phyloP scores from a whole-genome alignment of 2,797 vertebrate species.

The Thaleichthys pacificus region DNA sequence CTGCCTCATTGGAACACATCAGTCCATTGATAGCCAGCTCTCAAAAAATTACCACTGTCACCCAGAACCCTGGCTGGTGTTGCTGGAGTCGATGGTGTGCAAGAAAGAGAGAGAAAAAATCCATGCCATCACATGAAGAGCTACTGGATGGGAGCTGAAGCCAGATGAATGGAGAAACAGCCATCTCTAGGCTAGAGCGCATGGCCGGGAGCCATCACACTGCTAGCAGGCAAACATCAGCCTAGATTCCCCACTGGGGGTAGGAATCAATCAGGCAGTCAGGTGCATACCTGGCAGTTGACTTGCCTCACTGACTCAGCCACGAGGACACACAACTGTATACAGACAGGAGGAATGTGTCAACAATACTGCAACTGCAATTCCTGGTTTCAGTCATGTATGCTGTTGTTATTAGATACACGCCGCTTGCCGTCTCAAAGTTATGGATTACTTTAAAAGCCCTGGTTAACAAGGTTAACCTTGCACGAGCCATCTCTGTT shows the following conservation, averaged over 20 bases:
- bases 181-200: conserved; percentile 46
- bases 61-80: not conserved
- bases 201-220: conserved; percentile 60
- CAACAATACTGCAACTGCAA: too few relatives aligned
- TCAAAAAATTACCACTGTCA: too few relatives aligned
- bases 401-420: not conserved
- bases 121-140: conserved; percentile 35
- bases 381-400: not conserved
- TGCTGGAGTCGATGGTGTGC: not conserved
- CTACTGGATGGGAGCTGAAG: conserved; percentile 43
- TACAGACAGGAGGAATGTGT: too few relatives aligned
- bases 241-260: conserved; percentile 53
- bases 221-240: conserved; percentile 66
- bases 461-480: too few relatives aligned
- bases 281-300: conserved; percentile 66
- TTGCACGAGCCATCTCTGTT: too few relatives aligned
- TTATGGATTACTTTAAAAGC: too few relatives aligned
- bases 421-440: too few relatives aligned
- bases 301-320: not conserved
- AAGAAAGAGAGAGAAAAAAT: conserved; percentile 19
- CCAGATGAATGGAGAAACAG: conserved; percentile 57
- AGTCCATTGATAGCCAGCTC: not conserved
- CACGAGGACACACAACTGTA: not conserved
- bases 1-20: not conserved
- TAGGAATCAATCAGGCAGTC: conserved; percentile 52